phyloP scores from a whole-genome alignment of 2,113 vertebrate species.

The Meleagris gallopavo region DNA sequence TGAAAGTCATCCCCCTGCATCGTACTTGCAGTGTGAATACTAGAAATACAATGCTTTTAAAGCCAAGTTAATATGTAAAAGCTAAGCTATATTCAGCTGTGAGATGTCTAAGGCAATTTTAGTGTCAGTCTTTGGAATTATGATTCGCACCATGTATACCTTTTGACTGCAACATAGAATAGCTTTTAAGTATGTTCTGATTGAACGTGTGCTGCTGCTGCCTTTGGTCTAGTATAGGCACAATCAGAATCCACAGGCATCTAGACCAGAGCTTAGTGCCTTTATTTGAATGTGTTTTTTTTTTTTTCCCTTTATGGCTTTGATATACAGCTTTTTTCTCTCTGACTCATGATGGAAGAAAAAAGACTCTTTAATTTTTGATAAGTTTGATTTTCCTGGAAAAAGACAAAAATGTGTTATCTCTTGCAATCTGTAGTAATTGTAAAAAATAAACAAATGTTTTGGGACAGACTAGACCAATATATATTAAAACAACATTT shows the following conservation, averaged over 20 bases:
- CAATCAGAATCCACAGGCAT: not conserved
- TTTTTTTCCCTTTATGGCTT: not conserved
- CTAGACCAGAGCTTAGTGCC: not conserved
- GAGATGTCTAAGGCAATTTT: slow-evolving; percentile 31
- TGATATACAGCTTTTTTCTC: not conserved
- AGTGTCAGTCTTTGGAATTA: not conserved
- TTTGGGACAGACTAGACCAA: not conserved
- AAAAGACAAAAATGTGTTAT: not conserved
- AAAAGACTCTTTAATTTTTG: not conserved
- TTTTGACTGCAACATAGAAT: not conserved
- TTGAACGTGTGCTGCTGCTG: not conserved
- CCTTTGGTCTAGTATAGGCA: not conserved
- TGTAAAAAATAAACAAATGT: not conserved
- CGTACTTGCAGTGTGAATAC: slow-evolving; percentile 15
- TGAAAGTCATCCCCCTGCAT: slow-evolving; percentile 3
- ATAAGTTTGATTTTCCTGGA: not conserved
- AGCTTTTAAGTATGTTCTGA: slow-evolving; percentile 15
- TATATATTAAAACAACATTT: not conserved
- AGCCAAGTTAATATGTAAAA: slow-evolving; percentile 34
- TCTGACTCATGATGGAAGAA: not conserved
- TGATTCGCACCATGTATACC: not conserved
- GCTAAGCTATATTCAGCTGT: not conserved
- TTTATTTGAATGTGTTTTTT: not conserved
- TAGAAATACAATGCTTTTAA: not conserved
- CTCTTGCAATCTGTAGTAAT: not conserved